Evolutionary conservation across 2,797 vertebrate species (phyloP).

Genomic region (Pangasius larnaudii): DNA sequence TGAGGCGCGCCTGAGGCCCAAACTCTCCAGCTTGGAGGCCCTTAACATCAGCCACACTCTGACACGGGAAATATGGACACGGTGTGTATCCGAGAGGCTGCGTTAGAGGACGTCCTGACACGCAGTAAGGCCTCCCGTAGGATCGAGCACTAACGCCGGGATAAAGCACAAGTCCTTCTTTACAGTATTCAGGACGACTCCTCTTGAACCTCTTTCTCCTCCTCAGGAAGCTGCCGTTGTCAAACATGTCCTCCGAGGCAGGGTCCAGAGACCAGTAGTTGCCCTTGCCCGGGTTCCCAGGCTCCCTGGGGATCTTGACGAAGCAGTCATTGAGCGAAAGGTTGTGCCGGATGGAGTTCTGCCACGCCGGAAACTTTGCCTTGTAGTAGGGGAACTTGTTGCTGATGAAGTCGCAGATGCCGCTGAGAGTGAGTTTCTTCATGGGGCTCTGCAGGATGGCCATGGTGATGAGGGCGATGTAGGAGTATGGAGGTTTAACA

Average conservation of each 20-base stretch:
- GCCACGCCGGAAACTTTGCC: constrained; percentile 88
- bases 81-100: constrained; percentile 62
- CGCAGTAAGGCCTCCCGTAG: constrained; percentile 70
- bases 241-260: constrained; percentile 91
- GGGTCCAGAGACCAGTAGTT: constrained; percentile 92
- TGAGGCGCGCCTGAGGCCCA: constrained; percentile 13
- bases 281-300: constrained; percentile 89
- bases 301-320: constrained; percentile 85
- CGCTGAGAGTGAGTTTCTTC: constrained; percentile 87
- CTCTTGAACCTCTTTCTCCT: constrained; percentile 89
- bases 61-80: constrained; percentile 63
- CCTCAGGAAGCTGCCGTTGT: constrained; percentile 89
- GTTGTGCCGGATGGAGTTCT: constrained; percentile 87
- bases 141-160: constrained; percentile 68
- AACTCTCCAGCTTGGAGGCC: constrained; percentile 61
- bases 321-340: constrained; percentile 87
- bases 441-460: constrained; percentile 88
- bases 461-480: constrained; percentile 94
- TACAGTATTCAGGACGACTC: constrained; percentile 69
- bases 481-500: constrained; percentile 89
- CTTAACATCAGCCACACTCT: constrained; percentile 63
- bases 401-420: constrained; percentile 92
- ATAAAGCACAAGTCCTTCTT: constrained; percentile 73
- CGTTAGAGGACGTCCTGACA: constrained; percentile 65
- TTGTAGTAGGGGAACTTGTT: constrained; percentile 89